Conservation (phyloP, 2,888 invertebrate genomes). For the Mesochorus sp. region DNA sequence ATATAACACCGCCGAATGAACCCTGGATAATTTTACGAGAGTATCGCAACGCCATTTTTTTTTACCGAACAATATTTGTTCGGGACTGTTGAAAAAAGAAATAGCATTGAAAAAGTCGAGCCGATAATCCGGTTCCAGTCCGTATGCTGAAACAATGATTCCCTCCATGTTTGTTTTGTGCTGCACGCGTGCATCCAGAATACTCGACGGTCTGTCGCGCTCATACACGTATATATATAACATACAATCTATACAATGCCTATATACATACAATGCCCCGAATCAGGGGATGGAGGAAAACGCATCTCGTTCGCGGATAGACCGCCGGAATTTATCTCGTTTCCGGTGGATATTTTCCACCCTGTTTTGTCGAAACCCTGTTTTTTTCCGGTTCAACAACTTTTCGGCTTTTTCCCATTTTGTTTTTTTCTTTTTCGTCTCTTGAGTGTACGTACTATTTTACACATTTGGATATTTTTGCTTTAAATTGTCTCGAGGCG, state of each 20-base stretch:
- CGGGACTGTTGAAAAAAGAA: conserved; percentile 25
- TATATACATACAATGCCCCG: too few species aligned
- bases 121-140: conserved; percentile 9
- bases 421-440: neutral
- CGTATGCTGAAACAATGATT: neutral
- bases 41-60: neutral
- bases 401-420: neutral
- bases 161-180: neutral
- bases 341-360: conserved; percentile 26
- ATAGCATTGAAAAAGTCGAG: neutral
- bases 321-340: conserved; percentile 26
- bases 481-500: too few species aligned
- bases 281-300: neutral
- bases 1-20: neutral
- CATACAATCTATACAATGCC: too few species aligned
- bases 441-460: neutral
- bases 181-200: neutral
- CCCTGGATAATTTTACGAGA: neutral
- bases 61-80: conserved; percentile 2
- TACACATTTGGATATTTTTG: too few species aligned
- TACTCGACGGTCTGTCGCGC: neutral
- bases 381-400: neutral
- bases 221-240: neutral
- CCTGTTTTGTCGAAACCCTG: conserved; percentile 7
- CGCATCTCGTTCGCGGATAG: neutral